Conservation (phyloP, 2,113 vertebrate species). For the Macrotus californicus region DNA sequence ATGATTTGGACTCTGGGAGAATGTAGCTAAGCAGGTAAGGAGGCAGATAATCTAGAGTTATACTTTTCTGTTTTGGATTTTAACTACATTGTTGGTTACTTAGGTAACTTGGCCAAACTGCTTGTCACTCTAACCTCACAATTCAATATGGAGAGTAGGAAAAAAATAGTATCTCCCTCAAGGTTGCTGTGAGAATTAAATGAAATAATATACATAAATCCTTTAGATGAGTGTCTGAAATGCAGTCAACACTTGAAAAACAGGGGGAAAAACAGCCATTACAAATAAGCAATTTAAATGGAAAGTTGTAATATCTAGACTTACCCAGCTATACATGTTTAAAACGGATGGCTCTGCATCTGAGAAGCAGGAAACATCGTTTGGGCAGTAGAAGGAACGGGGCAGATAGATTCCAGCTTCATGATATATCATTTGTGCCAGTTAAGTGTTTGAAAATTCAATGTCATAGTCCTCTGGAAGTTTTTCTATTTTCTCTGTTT, state of each 20-base stretch:
- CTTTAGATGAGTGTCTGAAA: neutral
- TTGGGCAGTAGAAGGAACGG: fast-evolving
- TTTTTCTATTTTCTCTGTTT: neutral
- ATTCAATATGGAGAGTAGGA: neutral
- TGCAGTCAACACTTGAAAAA: neutral
- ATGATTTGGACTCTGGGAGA: neutral
- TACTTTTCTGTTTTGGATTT: neutral
- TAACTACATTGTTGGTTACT: neutral
- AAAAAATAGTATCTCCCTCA: neutral
- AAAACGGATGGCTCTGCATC: neutral
- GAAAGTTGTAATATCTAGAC: neutral
- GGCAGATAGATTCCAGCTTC: neutral
- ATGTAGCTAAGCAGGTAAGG: neutral
- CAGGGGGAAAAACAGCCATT: fast-evolving
- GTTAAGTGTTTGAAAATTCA: neutral
- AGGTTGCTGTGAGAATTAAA: neutral
- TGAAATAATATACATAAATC: neutral
- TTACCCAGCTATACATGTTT: neutral
- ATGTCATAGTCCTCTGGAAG: neutral
- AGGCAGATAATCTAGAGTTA: neutral
- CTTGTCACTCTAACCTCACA: neutral
- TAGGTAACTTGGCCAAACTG: neutral
- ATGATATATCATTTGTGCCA: fast-evolving
- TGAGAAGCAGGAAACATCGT: neutral
- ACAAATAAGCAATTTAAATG: neutral